Evolutionary conservation across 2,888 invertebrate genomes (phyloP).

Genomic region (Choreutis nemorana): DNA sequence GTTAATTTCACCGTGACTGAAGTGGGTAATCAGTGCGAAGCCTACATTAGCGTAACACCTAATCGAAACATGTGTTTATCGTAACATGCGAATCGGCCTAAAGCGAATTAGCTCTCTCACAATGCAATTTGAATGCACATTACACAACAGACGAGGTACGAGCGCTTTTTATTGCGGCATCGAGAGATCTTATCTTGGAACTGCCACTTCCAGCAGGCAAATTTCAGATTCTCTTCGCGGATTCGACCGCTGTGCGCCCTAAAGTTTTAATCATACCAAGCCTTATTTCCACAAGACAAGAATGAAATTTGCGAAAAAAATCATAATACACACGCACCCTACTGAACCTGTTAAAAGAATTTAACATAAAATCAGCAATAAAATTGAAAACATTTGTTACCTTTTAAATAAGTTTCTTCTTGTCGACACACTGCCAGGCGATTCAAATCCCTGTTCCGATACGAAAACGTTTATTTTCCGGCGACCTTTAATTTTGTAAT

Average conservation of each 20-base stretch:
- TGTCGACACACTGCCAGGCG: slow-evolving; percentile 23
- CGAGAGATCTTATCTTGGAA: slow-evolving; percentile 65
- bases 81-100: slow-evolving; percentile 63
- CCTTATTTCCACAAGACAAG: too few relatives aligned
- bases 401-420: slow-evolving; percentile 60
- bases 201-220: slow-evolving; percentile 66
- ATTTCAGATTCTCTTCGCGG: slow-evolving; percentile 49
- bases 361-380: slow-evolving; percentile 65
- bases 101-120: slow-evolving; percentile 67
- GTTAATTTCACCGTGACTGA: slow-evolving; percentile 1
- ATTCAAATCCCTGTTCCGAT: slow-evolving; percentile 37
- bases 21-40: slow-evolving; percentile 17
- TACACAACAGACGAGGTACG: slow-evolving; percentile 65
- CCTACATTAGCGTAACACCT: slow-evolving; percentile 44
- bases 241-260: slow-evolving; percentile 36
- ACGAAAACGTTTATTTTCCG: slow-evolving; percentile 35
- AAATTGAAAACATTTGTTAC: slow-evolving; percentile 66
- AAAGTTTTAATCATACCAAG: slow-evolving; percentile 27
- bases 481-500: slow-evolving; percentile 32
- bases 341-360: slow-evolving; percentile 55
- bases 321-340: slow-evolving; percentile 38
- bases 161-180: slow-evolving; percentile 66
- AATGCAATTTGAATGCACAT: slow-evolving; percentile 68
- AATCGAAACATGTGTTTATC: slow-evolving; percentile 65
- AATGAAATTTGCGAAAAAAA: too few relatives aligned